phyloP scores from a whole-genome alignment of 2,797 vertebrate species.

The Muscicapa striata region DNA sequence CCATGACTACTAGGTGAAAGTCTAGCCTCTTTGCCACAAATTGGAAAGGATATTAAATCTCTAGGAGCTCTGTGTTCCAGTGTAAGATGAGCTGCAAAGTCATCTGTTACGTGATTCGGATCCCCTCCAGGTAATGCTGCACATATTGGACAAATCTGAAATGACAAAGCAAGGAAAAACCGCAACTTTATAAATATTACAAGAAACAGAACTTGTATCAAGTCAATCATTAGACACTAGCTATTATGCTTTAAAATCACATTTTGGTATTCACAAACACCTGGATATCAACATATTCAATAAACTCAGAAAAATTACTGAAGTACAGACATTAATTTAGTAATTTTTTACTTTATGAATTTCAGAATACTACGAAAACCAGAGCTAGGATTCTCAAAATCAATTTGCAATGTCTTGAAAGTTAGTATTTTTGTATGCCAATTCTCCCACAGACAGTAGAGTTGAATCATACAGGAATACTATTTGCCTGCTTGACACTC shows the following conservation, averaged over 20 bases:
- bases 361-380: background rate
- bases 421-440: background rate
- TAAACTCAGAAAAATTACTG: background rate
- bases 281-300: background rate
- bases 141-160: constrained; percentile 98
- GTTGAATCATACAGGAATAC: background rate
- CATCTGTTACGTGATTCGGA: constrained; percentile 99
- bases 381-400: background rate
- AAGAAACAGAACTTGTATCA: background rate
- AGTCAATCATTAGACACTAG: background rate
- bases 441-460: background rate
- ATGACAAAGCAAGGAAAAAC: constrained; percentile 54
- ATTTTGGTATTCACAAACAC: background rate
- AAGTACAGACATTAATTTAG: background rate
- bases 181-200: background rate
- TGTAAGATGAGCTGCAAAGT: constrained; percentile 99
- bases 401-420: background rate
- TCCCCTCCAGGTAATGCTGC: constrained; percentile 98
- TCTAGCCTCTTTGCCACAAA: background rate
- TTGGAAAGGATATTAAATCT: constrained; percentile 98
- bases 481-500: background rate
- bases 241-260: background rate
- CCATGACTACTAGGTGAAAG: background rate
- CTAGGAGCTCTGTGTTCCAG: constrained; percentile 99
- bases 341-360: background rate